phyloP scores from a whole-genome alignment of 1,140 invertebrate genomes.

The Tenebrio molitor region DNA sequence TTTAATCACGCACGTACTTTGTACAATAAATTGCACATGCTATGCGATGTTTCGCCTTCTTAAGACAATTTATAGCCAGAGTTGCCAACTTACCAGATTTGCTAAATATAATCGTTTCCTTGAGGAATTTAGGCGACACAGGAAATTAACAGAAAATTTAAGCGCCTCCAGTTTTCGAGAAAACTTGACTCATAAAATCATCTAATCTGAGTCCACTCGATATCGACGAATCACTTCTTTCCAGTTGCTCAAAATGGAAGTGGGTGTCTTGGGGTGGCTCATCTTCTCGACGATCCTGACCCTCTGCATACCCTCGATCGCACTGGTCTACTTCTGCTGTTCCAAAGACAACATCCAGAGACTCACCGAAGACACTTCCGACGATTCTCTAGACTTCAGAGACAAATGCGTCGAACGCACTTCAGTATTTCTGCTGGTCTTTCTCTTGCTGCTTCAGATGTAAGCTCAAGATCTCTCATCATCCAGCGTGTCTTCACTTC shows the following conservation, averaged over 20 bases:
- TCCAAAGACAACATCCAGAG: constrained; percentile 36
- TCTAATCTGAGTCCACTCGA: too few relatives aligned
- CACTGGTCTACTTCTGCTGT: constrained; percentile 47
- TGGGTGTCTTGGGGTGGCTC: constrained; percentile 51
- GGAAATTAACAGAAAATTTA: constrained; percentile 40
- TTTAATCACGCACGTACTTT: neutral
- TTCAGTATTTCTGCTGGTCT: constrained; percentile 64
- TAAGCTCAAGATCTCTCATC: too few relatives aligned
- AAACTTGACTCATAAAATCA: too few relatives aligned
- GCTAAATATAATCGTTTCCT: constrained; percentile 41
- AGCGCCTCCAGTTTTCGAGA: too few relatives aligned
- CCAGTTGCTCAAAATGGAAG: constrained; percentile 55
- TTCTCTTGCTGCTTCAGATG: constrained; percentile 67
- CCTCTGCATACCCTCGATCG: constrained; percentile 50
- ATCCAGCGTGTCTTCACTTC: neutral
- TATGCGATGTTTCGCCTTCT: constrained; percentile 5
- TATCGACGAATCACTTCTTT: constrained; percentile 19
- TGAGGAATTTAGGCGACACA: neutral
- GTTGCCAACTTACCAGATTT: constrained; percentile 22
- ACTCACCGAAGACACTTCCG: constrained; percentile 54
- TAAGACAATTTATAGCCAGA: constrained; percentile 22
- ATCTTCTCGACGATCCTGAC: constrained; percentile 54
- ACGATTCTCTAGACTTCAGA: constrained; percentile 61
- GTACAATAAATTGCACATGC: constrained; percentile 12
- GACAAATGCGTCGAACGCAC: constrained; percentile 64